Percentiles rank a stretch among this genome's conserved stretches.
phyloP scores from a whole-genome alignment of 1,140 invertebrate species.

The Zelostemma sp. region DNA sequence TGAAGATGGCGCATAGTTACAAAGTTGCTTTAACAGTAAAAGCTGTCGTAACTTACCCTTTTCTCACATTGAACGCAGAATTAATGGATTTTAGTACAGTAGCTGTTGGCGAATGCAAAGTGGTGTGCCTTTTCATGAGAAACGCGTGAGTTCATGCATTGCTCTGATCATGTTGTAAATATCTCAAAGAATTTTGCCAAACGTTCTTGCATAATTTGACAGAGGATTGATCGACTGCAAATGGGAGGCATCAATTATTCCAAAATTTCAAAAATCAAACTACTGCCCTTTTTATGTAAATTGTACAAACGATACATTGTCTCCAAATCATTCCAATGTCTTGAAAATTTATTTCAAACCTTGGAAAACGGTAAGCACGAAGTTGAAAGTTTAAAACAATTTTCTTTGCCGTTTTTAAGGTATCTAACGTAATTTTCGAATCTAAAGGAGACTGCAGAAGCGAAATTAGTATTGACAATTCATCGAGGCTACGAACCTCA shows the following conservation, averaged over 20 bases:
- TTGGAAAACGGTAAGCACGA: slow-evolving; percentile 34
- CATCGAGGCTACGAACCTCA: slow-evolving; percentile 48
- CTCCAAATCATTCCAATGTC: slow-evolving; percentile 27
- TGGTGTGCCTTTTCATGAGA: slow-evolving; percentile 55
- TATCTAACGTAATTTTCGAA: slow-evolving; percentile 5
- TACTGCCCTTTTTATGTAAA: slow-evolving; percentile 44
- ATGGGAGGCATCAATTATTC: slow-evolving; percentile 55
- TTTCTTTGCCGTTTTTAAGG: slow-evolving; percentile 27
- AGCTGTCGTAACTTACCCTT: slow-evolving; percentile 61
- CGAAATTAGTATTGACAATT: slow-evolving; percentile 53
- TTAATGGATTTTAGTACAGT: slow-evolving; percentile 62
- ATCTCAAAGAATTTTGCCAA: too few species aligned
- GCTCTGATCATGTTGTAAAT: neutral
- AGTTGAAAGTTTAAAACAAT: neutral
- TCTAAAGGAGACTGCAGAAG: slow-evolving; percentile 47
- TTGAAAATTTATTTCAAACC: slow-evolving; percentile 53
- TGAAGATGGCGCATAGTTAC: slow-evolving; percentile 55
- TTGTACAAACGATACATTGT: slow-evolving; percentile 17
- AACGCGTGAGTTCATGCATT: slow-evolving; percentile 60
- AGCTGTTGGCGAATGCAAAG: slow-evolving; percentile 58
- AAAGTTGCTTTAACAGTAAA: slow-evolving; percentile 59
- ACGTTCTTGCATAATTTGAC: too few species aligned
- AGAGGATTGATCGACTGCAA: slow-evolving; percentile 63
- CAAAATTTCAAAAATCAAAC: slow-evolving; percentile 24
- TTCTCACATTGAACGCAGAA: slow-evolving; percentile 41